phyloP scores from a whole-genome alignment of 2,888 invertebrate genomes.

The Philereme vetulata region DNA sequence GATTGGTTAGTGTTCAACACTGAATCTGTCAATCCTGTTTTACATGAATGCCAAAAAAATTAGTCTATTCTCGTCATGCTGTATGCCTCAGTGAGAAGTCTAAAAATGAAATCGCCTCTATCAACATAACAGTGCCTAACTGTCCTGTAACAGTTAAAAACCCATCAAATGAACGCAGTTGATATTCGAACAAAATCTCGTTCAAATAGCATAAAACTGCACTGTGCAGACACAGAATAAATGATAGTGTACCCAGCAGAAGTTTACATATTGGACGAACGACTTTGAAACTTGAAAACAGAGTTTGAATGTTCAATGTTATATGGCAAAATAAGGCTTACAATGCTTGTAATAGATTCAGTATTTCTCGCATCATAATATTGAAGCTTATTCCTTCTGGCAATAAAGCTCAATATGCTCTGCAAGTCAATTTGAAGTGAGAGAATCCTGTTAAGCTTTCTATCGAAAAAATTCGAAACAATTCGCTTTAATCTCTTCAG shows the following conservation, averaged over 20 bases:
- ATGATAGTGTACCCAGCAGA: not conserved
- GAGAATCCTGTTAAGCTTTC: constrained; percentile 19
- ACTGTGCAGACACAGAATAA: not conserved
- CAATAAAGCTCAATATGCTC: constrained; percentile 1
- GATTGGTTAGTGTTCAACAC: too few species aligned
- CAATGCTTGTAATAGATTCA: too few species aligned
- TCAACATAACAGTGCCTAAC: constrained; percentile 8
- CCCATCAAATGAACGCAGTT: constrained; percentile 3
- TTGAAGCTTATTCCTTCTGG: too few species aligned
- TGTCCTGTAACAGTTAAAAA: not conserved
- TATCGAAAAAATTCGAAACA: constrained; percentile 36
- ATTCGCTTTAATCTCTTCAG: constrained; percentile 37
- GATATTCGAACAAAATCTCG: constrained; percentile 1
- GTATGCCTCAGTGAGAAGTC: too few species aligned
- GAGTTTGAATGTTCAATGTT: too few species aligned
- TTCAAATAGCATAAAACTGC: constrained; percentile 2
- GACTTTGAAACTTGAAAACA: too few species aligned
- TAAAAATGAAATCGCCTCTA: constrained; percentile 7
- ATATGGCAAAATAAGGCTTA: too few species aligned
- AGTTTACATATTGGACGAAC: too few species aligned
- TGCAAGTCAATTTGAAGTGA: constrained; percentile 6
- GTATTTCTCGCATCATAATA: not conserved
- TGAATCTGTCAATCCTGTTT: too few species aligned
- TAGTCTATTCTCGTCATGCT: too few species aligned
- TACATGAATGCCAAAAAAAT: too few species aligned